phyloP scores from a whole-genome alignment of 2,888 invertebrate genomes.

The Lasius fuliginosus region DNA sequence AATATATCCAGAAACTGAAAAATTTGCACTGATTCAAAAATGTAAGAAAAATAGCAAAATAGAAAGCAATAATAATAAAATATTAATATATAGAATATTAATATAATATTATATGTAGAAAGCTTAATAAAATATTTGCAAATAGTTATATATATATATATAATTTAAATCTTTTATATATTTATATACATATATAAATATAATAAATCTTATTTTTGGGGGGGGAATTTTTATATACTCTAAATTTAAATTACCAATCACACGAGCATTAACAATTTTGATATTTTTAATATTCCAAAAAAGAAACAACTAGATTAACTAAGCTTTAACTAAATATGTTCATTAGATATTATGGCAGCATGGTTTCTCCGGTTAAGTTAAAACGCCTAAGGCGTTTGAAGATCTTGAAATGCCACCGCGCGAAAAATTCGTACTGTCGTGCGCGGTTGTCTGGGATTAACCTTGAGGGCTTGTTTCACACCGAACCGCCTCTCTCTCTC shows the following conservation, averaged over 20 bases:
- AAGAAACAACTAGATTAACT: not conserved
- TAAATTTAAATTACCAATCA: not conserved
- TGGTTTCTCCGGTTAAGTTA: not conserved
- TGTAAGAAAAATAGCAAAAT: not conserved
- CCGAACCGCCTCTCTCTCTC: not conserved
- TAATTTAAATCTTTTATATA: not conserved
- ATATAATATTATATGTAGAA: not conserved
- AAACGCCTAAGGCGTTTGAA: slow-evolving; percentile 15
- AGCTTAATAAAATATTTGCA: slow-evolving; percentile 3
- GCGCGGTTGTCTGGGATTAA: slow-evolving; percentile 42
- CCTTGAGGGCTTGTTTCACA: slow-evolving; percentile 46
- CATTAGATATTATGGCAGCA: not conserved
- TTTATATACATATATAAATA: not conserved
- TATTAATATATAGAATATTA: not conserved
- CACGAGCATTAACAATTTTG: not conserved
- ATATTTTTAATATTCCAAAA: not conserved
- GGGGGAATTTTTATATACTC: not conserved
- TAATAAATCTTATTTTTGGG: not conserved
- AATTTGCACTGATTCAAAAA: not conserved
- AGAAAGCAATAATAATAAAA: not conserved
- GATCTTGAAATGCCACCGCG: slow-evolving; percentile 12
- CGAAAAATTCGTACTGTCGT: slow-evolving; percentile 28
- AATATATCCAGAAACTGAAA: not conserved
- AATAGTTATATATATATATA: not conserved
- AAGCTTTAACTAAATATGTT: not conserved